Evolutionary conservation across 2,888 invertebrate genomes (phyloP).

Genomic region (Scaptodrosophila latifasciaeformis): DNA sequence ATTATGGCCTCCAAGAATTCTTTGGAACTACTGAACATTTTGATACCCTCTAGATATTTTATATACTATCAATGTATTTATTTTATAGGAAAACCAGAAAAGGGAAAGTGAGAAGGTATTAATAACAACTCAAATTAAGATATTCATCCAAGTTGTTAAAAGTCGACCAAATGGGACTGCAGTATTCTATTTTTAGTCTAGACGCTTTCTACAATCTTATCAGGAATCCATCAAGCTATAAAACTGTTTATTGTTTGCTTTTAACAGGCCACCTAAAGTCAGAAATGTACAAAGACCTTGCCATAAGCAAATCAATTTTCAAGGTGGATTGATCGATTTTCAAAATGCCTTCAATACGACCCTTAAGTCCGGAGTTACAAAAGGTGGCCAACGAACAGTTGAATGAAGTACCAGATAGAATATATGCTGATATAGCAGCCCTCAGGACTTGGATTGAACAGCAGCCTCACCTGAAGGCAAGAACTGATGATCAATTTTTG

Average conservation of each 20-base stretch:
- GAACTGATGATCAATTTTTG: constrained; percentile 78
- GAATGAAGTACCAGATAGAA: constrained; percentile 73
- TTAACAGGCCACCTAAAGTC: neutral
- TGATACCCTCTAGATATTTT: no score
- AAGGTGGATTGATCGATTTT: constrained; percentile 8
- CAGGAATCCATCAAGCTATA: neutral
- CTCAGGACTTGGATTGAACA: constrained; percentile 76
- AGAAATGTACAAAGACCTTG: neutral
- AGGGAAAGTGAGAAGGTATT: no score
- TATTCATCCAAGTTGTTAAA: no score
- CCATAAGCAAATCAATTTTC: neutral
- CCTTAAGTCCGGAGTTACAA: constrained; percentile 48
- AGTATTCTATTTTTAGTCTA: no score
- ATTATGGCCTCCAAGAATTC: no score
- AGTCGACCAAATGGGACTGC: no score
- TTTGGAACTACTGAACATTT: no score
- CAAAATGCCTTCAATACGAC: constrained; percentile 42
- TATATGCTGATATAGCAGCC: constrained; percentile 68
- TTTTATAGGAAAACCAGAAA: no score
- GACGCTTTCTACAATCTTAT: no score
- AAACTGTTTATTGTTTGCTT: neutral
- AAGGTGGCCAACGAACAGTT: constrained; percentile 74
- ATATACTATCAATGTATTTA: no score
- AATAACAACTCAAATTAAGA: no score
- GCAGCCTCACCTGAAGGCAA: constrained; percentile 75